Evolutionary conservation across 1,140 invertebrate genomes (phyloP).

Genomic region (Leptopilina boulardi): DNA sequence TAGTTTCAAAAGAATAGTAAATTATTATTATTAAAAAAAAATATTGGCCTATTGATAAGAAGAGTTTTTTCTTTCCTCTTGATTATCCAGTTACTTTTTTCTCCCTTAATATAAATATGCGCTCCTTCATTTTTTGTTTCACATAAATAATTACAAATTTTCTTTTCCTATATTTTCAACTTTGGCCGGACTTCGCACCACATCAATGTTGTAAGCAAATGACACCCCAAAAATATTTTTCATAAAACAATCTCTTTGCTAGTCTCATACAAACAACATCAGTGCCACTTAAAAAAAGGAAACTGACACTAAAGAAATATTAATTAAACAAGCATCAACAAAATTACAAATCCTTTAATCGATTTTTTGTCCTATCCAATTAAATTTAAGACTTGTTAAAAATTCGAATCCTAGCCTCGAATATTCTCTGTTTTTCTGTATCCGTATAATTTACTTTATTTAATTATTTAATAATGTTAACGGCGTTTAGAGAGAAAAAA

Average conservation of each 20-base stretch:
- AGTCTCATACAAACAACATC: too few relatives aligned
- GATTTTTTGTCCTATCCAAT: constrained; percentile 39
- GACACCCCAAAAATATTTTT: constrained; percentile 42
- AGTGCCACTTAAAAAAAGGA: neutral
- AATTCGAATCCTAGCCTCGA: constrained; percentile 68
- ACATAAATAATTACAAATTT: constrained; percentile 68
- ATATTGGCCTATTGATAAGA: constrained; percentile 10
- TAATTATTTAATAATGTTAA: too few relatives aligned
- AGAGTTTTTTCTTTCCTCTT: constrained; percentile 24
- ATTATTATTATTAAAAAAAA: too few relatives aligned
- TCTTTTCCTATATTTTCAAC: constrained; percentile 35
- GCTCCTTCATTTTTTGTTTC: constrained; percentile 52
- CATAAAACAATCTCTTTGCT: constrained; percentile 24
- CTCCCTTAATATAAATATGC: neutral
- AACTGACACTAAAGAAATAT: constrained; percentile 60
- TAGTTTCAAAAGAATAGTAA: neutral
- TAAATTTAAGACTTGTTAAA: constrained; percentile 17
- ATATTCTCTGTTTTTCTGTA: constrained; percentile 55
- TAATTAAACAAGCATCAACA: constrained; percentile 66
- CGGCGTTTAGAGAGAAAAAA: too few relatives aligned
- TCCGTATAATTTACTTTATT: constrained; percentile 50
- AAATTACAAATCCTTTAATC: constrained; percentile 48
- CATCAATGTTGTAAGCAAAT: constrained; percentile 14
- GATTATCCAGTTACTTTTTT: neutral
- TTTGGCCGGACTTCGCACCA: neutral